A percentile compares a stretch with the other conserved stretches of the same genome.
These are phyloP conservation scores for Trogon surrucura DNA, from an alignment of 2,113 vertebrate genomes.

Conservation along the genomic window DNA sequence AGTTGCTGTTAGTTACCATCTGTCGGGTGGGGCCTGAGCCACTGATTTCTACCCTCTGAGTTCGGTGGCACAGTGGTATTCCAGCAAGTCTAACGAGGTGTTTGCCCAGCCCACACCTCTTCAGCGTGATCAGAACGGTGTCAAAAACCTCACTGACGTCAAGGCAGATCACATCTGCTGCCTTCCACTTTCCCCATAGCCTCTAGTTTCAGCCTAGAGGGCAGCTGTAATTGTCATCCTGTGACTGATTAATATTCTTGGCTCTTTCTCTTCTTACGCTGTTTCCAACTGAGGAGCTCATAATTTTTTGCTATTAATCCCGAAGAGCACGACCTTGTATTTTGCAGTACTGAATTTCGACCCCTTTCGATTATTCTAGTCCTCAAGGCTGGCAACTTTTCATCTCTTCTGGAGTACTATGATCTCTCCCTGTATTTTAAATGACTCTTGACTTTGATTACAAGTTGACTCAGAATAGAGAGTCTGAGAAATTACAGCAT, in stretches of 20 bases:
- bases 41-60: not conserved
- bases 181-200: not conserved
- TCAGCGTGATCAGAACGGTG: not conserved
- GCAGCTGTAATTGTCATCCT: slow-evolving; percentile 40
- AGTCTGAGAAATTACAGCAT: slow-evolving; percentile 51
- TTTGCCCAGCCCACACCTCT: not conserved
- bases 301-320: slow-evolving; percentile 49
- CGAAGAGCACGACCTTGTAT: slow-evolving; percentile 47
- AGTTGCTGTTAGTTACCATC: not conserved
- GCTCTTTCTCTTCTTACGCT: slow-evolving; percentile 28
- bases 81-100: not conserved
- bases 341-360: not conserved
- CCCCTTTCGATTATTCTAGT: slow-evolving; percentile 3
- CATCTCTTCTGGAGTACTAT: slow-evolving; percentile 17
- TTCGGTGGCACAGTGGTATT: not conserved
- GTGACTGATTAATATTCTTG: slow-evolving; percentile 55
- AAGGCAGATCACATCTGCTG: slow-evolving; percentile 1
- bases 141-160: not conserved
- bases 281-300: slow-evolving; percentile 32
- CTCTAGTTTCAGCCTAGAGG: slow-evolving; percentile 32
- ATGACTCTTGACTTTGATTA: slow-evolving; percentile 47
- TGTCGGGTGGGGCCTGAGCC: not conserved
- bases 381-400: slow-evolving; percentile 36
- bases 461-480: slow-evolving; percentile 35
- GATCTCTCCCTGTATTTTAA: slow-evolving; percentile 35